Percentiles rank a stretch among this genome's conserved stretches.
These are phyloP conservation scores for Aleadryas rufinucha DNA, from an alignment of 2,113 vertebrate species.

Conservation along the genomic window DNA sequence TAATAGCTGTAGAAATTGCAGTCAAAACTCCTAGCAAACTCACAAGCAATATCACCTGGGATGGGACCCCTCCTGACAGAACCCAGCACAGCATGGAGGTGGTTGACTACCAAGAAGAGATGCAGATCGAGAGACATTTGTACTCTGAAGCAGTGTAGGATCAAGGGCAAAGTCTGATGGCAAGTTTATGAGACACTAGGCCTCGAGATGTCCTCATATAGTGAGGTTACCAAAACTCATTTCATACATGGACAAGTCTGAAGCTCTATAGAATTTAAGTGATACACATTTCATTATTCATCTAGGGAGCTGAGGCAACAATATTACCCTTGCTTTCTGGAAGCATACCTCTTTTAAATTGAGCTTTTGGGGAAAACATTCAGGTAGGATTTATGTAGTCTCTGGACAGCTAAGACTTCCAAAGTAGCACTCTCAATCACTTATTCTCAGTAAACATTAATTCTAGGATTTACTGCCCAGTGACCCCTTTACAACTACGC, in stretches of 20 bases:
- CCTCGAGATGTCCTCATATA: neutral
- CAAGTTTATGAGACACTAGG: neutral
- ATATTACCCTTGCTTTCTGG: neutral
- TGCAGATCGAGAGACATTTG: neutral
- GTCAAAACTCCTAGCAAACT: neutral
- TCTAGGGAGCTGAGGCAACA: neutral
- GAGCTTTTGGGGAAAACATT: neutral
- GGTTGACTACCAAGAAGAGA: neutral
- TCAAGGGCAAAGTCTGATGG: neutral
- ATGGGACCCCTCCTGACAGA: neutral
- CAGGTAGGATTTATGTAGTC: neutral
- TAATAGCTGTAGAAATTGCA: neutral
- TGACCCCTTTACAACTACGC: neutral
- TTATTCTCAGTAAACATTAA: neutral
- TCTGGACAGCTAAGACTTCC: neutral
- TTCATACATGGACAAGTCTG: neutral
- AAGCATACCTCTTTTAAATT: neutral
- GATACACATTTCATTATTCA: neutral
- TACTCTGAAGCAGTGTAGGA: neutral
- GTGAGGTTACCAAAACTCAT: neutral
- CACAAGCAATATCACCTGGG: neutral
- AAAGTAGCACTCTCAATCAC: neutral
- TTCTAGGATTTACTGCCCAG: neutral
- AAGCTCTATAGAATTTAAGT: neutral
- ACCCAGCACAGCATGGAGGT: neutral